Conservation (phyloP, 1,140 invertebrate genomes). For the Apis cerana region DNA sequence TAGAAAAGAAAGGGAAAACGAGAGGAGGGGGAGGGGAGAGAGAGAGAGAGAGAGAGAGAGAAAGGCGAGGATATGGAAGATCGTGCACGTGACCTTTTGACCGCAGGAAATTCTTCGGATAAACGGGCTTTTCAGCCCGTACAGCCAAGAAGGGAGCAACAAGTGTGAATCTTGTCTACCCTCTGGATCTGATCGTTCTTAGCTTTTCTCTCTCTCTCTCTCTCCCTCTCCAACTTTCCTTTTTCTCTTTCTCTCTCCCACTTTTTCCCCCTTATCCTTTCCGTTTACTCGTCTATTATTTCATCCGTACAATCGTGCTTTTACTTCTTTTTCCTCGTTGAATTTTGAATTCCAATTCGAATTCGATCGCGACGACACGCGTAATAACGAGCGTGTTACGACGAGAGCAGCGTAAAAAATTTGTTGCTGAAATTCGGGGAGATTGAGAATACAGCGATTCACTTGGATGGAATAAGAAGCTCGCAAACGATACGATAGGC, state of each 20-base stretch:
- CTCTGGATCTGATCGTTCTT: constrained; percentile 43
- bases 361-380: neutral
- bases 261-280: neutral
- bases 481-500: constrained; percentile 6
- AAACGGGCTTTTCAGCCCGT: constrained; percentile 54
- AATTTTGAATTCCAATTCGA: too few relatives aligned
- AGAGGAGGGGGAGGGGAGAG: neutral
- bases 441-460: too few relatives aligned
- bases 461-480: neutral
- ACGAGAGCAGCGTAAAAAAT: too few relatives aligned
- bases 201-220: constrained; percentile 4
- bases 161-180: constrained; percentile 65
- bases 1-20: neutral
- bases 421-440: too few relatives aligned
- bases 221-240: neutral
- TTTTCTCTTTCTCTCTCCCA: neutral
- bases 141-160: constrained; percentile 65
- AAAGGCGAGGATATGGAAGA: neutral
- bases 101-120: constrained; percentile 52
- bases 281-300: neutral
- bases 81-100: constrained; percentile 36
- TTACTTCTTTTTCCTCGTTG: too few relatives aligned
- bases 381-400: neutral
- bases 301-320: too few relatives aligned
- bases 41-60: neutral